Base-by-base conservation (phyloP, 2,888 invertebrate genomes). In the Thecocarcelia acutangulata region DNA sequence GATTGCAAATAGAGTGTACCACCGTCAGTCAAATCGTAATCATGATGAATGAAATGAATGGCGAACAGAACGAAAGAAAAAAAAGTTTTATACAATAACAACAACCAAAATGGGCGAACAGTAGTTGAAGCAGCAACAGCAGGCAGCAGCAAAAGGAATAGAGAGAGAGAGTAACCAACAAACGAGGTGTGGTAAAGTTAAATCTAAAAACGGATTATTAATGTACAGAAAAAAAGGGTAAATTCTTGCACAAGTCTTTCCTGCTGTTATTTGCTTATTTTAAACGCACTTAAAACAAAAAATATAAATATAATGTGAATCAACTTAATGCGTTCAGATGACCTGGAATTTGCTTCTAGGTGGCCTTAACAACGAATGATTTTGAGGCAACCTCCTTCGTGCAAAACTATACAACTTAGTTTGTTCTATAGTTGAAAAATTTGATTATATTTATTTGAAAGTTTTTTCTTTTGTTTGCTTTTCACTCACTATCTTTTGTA, bases 1-100 rank as follows among this genome's bases (percentile, higher is more conserved):
- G 90, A 90, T 90, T 90, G 88, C 88, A 89, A 90, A 89, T 88
- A 89, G 78, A 81, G 73, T 72, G 52, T 73, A 73, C 81, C 68
- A 81, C 74, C 82, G 82, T 82, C 82, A 82, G 70, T 81, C 83
- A 83, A 81, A 69, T 83, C 72, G 78, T 78, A 73, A 83, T 79
- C 75, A 81, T 73, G 80, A 83, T 80, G 74, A 80, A 68, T 61
- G 75, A 52, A 80, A 75, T 66, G 68, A 70, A 79, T 73, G 72
- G 69, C 61, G 78, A 63, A 78, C 70, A 63, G 68, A 66, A 69
- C 15, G 44, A 52, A 44, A 75, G 64, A 66, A 42, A 11, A n/a
- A n/a, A n/a, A n/a, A n/a, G n/a, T n/a, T 44, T 17, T 50, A 74
- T 50, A 70, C 56, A 58, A 77, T 59, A 64, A 52, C 42, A 48